These are phyloP conservation scores for Heterodera filipjevi DNA, from an alignment of 2,888 invertebrate species.

Conservation along the genomic window DNA sequence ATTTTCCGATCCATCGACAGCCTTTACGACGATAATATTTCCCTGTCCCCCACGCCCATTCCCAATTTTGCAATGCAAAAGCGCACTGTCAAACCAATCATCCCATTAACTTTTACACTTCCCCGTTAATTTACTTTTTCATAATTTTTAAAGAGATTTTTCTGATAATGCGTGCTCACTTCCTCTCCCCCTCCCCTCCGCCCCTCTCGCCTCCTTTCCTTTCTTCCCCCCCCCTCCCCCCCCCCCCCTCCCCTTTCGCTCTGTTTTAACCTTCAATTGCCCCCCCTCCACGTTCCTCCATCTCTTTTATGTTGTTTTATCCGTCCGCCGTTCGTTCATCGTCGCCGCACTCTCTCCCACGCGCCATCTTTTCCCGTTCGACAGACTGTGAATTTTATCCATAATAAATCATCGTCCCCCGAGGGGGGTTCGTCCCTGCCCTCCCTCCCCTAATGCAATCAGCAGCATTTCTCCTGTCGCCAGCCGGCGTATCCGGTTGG, in stretches of 20 bases:
- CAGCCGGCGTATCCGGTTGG: background rate
- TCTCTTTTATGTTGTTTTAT: background rate
- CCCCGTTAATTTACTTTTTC: background rate
- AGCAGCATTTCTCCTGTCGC: background rate
- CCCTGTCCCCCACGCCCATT: background rate
- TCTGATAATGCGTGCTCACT: too few species aligned
- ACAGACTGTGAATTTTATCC: background rate
- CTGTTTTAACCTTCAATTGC: too few species aligned
- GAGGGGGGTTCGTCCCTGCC: background rate
- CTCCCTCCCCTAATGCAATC: background rate
- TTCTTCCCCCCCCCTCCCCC: background rate
- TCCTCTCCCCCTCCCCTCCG: background rate
- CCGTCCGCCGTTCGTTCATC: background rate
- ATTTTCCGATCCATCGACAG: background rate
- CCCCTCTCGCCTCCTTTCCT: background rate
- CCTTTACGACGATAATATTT: background rate
- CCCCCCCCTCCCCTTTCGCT: background rate
- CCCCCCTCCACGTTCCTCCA: background rate
- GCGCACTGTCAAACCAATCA: background rate
- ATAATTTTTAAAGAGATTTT: too few species aligned
- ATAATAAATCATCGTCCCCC: background rate
- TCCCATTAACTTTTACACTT: background rate
- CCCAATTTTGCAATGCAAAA: background rate
- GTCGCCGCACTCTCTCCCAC: background rate
- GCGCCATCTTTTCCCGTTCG: background rate